A percentile compares a stretch with the other conserved stretches of the same genome.
phyloP scores from a whole-genome alignment of 2,113 vertebrate species.

The Cacatua alba region DNA sequence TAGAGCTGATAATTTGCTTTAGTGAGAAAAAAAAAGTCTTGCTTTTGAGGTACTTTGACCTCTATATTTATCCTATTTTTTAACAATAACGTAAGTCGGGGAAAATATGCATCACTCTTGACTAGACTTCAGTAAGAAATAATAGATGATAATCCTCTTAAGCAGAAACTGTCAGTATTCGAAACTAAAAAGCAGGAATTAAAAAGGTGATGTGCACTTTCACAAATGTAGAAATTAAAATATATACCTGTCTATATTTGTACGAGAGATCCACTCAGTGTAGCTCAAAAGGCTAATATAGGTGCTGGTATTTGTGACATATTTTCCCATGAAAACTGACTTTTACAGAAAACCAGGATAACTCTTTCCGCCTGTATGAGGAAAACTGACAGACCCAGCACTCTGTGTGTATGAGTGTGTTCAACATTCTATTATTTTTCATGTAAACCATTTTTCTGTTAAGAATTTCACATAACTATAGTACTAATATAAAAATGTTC shows the following conservation, averaged over 20 bases:
- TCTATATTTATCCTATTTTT: background rate
- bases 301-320: background rate
- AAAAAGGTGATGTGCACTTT: background rate
- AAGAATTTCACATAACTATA: background rate
- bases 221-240: background rate
- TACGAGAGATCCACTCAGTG: background rate
- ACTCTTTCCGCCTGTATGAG: accelerated
- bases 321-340: background rate
- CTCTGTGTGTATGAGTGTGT: background rate
- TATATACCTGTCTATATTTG: background rate
- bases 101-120: background rate
- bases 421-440: background rate
- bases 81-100: background rate
- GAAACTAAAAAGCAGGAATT: background rate
- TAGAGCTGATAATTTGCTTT: background rate
- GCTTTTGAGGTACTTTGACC: background rate
- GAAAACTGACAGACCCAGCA: background rate
- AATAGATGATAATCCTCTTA: background rate
- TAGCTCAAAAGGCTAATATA: background rate
- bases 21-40: background rate
- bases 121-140: background rate
- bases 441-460: background rate
- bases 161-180: background rate
- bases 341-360: background rate
- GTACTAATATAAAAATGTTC: background rate